Percentiles rank a stretch among this genome's conserved stretches.
Evolutionary conservation across 2,113 vertebrate species (phyloP).

Genomic region (Trinectes maculatus): DNA sequence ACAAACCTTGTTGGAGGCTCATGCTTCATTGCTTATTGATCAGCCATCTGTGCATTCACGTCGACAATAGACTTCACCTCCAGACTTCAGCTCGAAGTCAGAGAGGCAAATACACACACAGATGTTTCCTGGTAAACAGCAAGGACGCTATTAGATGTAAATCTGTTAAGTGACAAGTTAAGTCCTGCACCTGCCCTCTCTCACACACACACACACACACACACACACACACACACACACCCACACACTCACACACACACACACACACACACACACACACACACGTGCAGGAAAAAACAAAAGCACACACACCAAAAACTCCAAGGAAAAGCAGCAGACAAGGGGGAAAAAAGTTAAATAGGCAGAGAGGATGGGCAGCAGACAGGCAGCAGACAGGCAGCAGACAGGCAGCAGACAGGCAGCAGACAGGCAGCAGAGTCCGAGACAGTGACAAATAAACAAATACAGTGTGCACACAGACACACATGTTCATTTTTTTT

Average conservation of each 20-base stretch:
- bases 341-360: conserved; percentile 26
- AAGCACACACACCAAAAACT: conserved; percentile 10
- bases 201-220: background rate
- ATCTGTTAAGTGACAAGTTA: conserved; percentile 54
- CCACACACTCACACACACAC: conserved; percentile 3
- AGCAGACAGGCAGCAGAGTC: conserved; percentile 39
- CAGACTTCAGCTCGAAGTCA: conserved; percentile 19
- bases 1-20: conserved; percentile 44
- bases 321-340: conserved; percentile 60
- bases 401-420: no score
- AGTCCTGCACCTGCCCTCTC: conserved; percentile 49
- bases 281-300: no score
- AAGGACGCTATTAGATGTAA: conserved; percentile 35
- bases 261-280: background rate
- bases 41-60: conserved; percentile 40
- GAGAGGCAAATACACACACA: conserved; percentile 30
- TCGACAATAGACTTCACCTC: conserved; percentile 38
- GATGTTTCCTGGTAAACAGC: conserved; percentile 60
- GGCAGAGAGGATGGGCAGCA: conserved; percentile 10
- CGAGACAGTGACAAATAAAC: conserved; percentile 52
- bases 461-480: conserved; percentile 7
- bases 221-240: background rate
- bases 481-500: conserved; percentile 8
- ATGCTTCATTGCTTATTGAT: conserved; percentile 55
- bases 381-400: conserved; percentile 45